Percentiles rank a stretch among this genome's conserved stretches.
Evolutionary conservation across 2,113 vertebrate species (phyloP).

Genomic region (Amblyopsis rosae): DNA sequence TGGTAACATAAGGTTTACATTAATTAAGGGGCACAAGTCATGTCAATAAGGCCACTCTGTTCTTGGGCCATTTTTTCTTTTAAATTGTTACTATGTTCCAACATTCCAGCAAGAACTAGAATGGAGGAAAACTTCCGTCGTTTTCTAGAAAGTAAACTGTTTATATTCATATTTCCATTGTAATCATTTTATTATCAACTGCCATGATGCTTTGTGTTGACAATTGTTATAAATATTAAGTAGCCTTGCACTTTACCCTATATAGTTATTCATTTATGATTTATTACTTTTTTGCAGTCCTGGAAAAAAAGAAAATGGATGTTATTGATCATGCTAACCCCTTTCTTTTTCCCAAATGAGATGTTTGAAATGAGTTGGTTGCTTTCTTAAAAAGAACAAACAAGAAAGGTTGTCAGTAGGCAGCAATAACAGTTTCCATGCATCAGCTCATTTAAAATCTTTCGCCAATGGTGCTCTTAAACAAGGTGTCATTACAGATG

Average conservation of each 20-base stretch:
- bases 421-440: constrained; percentile 26
- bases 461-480: not conserved
- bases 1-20: constrained; percentile 25
- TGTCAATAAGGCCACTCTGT: constrained; percentile 25
- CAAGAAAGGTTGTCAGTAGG: not conserved
- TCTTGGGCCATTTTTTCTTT: constrained; percentile 29
- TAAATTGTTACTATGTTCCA: constrained; percentile 53
- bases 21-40: not conserved
- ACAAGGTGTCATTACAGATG: not conserved
- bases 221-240: constrained; percentile 25
- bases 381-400: not conserved
- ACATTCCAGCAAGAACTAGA: constrained; percentile 31
- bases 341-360: not conserved
- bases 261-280: constrained; percentile 30
- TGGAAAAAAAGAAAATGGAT: not conserved
- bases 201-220: constrained; percentile 26
- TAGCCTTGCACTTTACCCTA: constrained; percentile 51
- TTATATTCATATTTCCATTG: constrained; percentile 36
- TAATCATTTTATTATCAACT: constrained; percentile 5
- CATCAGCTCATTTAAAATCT: not conserved
- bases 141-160: constrained; percentile 32
- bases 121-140: constrained; percentile 16
- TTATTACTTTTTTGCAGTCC: not conserved
- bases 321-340: constrained; percentile 17
- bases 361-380: constrained; percentile 21